A percentile compares a stretch with the other conserved stretches of the same genome.
Conservation (phyloP, 2,797 vertebrate species). For the Sphenodon punctatus region DNA sequence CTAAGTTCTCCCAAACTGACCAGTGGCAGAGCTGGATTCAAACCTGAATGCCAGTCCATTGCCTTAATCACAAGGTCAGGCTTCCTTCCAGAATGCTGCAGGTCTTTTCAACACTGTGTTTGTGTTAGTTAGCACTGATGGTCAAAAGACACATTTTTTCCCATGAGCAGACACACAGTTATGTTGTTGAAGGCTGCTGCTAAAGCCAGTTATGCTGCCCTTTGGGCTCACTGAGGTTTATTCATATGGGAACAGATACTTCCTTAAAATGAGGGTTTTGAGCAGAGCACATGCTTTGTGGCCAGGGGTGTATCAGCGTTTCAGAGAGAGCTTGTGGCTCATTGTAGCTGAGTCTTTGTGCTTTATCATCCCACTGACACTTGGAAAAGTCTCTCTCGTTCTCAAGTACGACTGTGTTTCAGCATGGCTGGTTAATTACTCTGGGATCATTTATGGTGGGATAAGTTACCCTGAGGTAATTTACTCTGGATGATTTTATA, state of each 20-base stretch:
- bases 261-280: not conserved
- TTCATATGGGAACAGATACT: no score
- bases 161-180: not conserved
- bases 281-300: not conserved
- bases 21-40: no score
- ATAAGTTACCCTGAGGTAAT: no score
- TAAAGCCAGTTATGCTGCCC: not conserved
- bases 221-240: not conserved
- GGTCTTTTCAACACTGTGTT: no score
- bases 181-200: not conserved
- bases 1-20: no score
- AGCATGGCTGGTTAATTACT: no score
- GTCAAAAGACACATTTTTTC: not conserved
- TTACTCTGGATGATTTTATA: no score
- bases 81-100: not conserved
- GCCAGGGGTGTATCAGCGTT: slow-evolving; percentile 25
- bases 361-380: not conserved
- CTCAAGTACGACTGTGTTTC: not conserved
- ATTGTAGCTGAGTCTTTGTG: not conserved
- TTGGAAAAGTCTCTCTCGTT: not conserved
- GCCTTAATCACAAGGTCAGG: not conserved
- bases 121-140: no score
- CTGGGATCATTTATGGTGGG: no score
- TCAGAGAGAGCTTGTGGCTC: not conserved
- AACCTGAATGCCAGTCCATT: no score